Conservation (phyloP, 2,888 invertebrate genomes). For the Agrotis ipsilon region DNA sequence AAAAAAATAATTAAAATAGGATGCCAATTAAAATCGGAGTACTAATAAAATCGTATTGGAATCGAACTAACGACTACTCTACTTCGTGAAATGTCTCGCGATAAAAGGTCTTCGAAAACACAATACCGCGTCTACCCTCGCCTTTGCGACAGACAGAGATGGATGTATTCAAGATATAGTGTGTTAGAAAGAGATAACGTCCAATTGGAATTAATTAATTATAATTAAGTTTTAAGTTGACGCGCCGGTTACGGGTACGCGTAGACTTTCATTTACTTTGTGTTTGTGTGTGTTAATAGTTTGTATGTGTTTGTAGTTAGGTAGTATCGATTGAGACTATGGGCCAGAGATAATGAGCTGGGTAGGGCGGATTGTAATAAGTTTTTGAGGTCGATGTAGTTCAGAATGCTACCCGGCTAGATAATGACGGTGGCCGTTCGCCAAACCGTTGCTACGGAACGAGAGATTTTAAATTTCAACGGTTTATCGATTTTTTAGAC, state of each 20-base stretch:
- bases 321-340: slow-evolving; percentile 88
- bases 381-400: slow-evolving; percentile 84
- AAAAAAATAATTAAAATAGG: slow-evolving; percentile 76
- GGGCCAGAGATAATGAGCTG: slow-evolving; percentile 89
- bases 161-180: slow-evolving; percentile 86
- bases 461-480: slow-evolving; percentile 59
- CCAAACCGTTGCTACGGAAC: slow-evolving; percentile 45
- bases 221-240: slow-evolving; percentile 96
- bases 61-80: slow-evolving; percentile 87
- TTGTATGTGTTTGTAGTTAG: slow-evolving; percentile 83
- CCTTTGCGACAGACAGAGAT: slow-evolving; percentile 79
- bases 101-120: slow-evolving; percentile 91
- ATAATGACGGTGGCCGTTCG: slow-evolving; percentile 65
- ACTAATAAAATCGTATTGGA: slow-evolving; percentile 89
- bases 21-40: slow-evolving; percentile 88
- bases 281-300: slow-evolving; percentile 81
- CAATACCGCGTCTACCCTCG: slow-evolving; percentile 88
- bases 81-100: slow-evolving; percentile 87
- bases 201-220: slow-evolving; percentile 95
- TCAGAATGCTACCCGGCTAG: slow-evolving; percentile 68
- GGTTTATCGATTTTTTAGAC: slow-evolving; percentile 63
- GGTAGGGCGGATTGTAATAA: slow-evolving; percentile 87
- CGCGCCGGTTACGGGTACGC: slow-evolving; percentile 91
- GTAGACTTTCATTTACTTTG: slow-evolving; percentile 85
- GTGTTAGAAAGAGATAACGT: slow-evolving; percentile 83